A percentile compares a stretch with the other conserved stretches of the same genome.
Conservation (phyloP, 2,888 invertebrate genomes). For the Sylvicola cinctus region DNA sequence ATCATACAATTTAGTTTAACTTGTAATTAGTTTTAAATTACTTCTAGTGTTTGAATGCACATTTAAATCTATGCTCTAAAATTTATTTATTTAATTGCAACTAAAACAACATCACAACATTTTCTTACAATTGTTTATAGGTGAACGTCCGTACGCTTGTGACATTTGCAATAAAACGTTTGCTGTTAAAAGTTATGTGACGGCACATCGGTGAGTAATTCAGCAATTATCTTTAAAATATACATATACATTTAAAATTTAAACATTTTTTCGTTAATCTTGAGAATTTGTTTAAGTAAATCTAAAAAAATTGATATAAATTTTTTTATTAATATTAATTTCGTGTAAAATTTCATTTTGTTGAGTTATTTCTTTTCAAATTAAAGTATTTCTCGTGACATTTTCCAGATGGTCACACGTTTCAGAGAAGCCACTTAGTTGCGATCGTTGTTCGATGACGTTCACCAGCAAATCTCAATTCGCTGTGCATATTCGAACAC, state of each 20-base stretch:
- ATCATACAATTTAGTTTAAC: no score
- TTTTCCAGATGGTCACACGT: constrained; percentile 49
- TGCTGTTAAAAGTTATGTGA: constrained; percentile 62
- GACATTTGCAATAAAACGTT: constrained; percentile 62
- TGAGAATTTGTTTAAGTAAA: neutral
- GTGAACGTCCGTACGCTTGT: constrained; percentile 57
- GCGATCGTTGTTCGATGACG: constrained; percentile 49
- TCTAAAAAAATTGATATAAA: neutral
- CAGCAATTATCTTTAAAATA: neutral
- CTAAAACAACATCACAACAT: no score
- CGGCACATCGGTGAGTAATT: constrained; percentile 39
- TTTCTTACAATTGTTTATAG: constrained; percentile 21
- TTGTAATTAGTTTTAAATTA: no score
- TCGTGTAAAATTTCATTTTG: no score
- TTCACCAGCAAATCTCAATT: constrained; percentile 57
- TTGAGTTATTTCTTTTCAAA: no score
- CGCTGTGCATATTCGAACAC: constrained; percentile 54
- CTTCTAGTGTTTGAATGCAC: no score
- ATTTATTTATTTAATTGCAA: no score
- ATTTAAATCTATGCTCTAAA: no score
- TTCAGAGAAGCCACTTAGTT: constrained; percentile 50
- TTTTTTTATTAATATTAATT: neutral
- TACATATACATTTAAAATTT: neutral
- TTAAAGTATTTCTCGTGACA: no score
- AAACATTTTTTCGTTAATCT: neutral